These are phyloP conservation scores for Rhabditophanes sp. DNA, from an alignment of 2,888 invertebrate species.

Conservation along the genomic window DNA sequence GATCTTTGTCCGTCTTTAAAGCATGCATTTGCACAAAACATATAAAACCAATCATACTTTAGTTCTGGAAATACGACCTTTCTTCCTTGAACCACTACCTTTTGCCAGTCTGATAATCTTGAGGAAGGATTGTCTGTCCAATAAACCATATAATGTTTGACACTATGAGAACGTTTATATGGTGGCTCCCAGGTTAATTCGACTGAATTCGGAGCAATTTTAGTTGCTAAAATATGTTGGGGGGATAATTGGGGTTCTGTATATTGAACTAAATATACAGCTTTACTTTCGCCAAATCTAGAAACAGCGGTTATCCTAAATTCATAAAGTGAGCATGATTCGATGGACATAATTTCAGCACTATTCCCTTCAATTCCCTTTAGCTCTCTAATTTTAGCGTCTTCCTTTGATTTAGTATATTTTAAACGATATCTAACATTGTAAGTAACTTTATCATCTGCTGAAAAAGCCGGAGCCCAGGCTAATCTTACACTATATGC, in stretches of 20 bases:
- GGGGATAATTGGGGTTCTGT: conserved; percentile 42
- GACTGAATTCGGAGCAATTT: conserved; percentile 34
- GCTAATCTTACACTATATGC: conserved; percentile 40
- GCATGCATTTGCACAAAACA: conserved; percentile 27
- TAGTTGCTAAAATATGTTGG: conserved; percentile 37
- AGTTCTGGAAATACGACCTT: conserved; percentile 39
- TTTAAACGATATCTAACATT: conserved; percentile 35
- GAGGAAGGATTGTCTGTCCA: conserved; percentile 40
- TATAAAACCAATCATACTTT: conserved; percentile 38
- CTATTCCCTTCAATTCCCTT: conserved; percentile 25
- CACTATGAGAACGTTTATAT: conserved; percentile 35
- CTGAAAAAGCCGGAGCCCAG: conserved; percentile 40
- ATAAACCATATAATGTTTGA: conserved; percentile 41
- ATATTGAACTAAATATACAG: conserved; percentile 38
- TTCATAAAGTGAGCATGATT: conserved; percentile 40
- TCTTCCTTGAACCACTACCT: conserved; percentile 33
- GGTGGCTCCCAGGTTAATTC: conserved; percentile 41
- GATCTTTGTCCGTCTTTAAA: conserved; percentile 38
- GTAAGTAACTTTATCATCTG: conserved; percentile 25
- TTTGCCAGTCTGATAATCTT: conserved; percentile 36
- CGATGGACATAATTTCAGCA: conserved; percentile 39
- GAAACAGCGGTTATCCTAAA: conserved; percentile 40
- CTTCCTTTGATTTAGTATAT: conserved; percentile 22
- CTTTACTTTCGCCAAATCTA: conserved; percentile 39
- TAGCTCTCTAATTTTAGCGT: conserved; percentile 23